phyloP scores from a whole-genome alignment of 2,888 invertebrate genomes.

The Eilema caniola region DNA sequence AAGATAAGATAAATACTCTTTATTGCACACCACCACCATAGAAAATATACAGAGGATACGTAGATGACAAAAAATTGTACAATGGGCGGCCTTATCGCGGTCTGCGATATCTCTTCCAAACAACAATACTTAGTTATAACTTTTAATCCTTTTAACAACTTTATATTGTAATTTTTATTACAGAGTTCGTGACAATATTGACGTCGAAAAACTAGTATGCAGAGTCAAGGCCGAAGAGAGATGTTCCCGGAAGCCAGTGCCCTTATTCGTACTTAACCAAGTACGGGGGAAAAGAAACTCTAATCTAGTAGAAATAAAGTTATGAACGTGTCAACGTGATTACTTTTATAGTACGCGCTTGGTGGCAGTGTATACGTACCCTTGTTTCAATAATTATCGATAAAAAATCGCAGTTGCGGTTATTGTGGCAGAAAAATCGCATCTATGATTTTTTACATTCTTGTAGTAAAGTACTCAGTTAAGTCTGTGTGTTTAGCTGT shows the following conservation, averaged over 20 bases:
- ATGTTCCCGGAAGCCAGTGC: constrained; percentile 69
- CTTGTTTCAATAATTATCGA: constrained; percentile 28
- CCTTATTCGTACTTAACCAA: constrained; percentile 64
- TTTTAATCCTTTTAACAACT: too few relatives aligned
- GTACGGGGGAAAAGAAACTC: constrained; percentile 83
- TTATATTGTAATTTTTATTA: too few relatives aligned
- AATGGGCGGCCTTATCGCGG: too few relatives aligned
- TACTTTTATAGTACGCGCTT: constrained; percentile 62
- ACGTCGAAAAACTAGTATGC: constrained; percentile 93
- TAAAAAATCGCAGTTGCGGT: constrained; percentile 24
- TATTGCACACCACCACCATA: too few relatives aligned
- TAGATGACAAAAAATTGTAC: too few relatives aligned
- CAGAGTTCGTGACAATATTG: constrained; percentile 95
- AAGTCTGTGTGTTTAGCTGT: constrained; percentile 16
- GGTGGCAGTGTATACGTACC: constrained; percentile 75
- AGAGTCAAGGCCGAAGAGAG: constrained; percentile 75
- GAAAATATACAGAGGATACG: too few relatives aligned
- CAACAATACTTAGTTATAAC: too few relatives aligned
- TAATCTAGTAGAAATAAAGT: constrained; percentile 67
- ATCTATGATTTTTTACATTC: constrained; percentile 12
- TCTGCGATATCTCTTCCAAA: too few relatives aligned
- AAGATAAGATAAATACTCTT: too few relatives aligned
- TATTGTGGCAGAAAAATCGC: constrained; percentile 16
- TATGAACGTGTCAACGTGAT: constrained; percentile 61
- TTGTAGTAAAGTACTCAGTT: constrained; percentile 6